Percentiles rank a stretch among this genome's conserved stretches.
phyloP scores from a whole-genome alignment of 2,113 vertebrate species.

The Coregonus clupeaformis region DNA sequence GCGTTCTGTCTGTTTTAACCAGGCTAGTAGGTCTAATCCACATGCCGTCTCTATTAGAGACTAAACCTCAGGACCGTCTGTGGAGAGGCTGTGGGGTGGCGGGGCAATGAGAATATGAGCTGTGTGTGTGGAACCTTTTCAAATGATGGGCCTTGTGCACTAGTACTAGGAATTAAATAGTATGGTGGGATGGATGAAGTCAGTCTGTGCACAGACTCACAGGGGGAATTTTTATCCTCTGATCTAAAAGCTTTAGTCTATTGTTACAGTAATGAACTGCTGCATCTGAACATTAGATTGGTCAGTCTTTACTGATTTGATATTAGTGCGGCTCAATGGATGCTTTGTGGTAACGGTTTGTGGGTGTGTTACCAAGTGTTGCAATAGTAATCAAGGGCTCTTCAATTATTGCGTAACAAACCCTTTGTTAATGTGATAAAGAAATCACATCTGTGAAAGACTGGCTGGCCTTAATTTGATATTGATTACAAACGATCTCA shows the following conservation, averaged over 20 bases:
- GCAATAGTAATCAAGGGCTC: too few species aligned
- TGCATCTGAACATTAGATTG: conserved; percentile 24
- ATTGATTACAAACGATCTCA: conserved; percentile 30
- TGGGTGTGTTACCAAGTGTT: too few species aligned
- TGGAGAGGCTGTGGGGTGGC: background rate
- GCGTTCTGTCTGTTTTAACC: background rate
- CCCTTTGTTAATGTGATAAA: background rate
- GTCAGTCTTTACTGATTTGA: background rate
- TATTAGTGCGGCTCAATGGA: conserved; percentile 7
- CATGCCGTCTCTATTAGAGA: background rate
- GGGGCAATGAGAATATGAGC: background rate
- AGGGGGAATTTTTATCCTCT: conserved; percentile 44
- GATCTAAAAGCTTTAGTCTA: conserved; percentile 41
- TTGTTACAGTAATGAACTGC: conserved; percentile 26
- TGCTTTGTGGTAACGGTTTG: too few species aligned
- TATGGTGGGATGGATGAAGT: conserved; percentile 8
- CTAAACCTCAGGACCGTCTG: background rate
- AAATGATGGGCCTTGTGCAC: conserved; percentile 9
- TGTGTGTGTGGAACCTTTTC: background rate
- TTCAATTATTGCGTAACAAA: too few species aligned
- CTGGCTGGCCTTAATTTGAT: conserved; percentile 31
- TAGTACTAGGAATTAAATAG: conserved; percentile 26
- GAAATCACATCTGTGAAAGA: conserved; percentile 24
- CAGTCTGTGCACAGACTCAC: conserved; percentile 26
- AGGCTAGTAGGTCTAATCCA: too few species aligned